These are phyloP conservation scores for Chalcosyrphus nemorum DNA, from an alignment of 2,888 invertebrate species.

Conservation along the genomic window DNA sequence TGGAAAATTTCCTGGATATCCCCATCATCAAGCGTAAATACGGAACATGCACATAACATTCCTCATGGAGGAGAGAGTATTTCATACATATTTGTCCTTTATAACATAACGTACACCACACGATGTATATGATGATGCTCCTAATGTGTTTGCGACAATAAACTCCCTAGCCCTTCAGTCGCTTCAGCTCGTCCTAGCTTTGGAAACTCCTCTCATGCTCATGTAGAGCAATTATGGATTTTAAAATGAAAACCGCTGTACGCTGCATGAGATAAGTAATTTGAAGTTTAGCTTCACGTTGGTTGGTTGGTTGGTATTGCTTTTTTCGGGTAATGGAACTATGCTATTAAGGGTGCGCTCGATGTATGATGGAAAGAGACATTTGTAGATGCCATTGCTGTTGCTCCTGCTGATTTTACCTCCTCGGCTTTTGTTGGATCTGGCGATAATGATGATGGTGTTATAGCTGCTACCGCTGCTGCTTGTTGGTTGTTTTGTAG, in stretches of 20 bases:
- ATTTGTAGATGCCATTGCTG: slow-evolving; percentile 22
- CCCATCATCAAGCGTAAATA: not conserved
- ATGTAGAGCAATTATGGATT: slow-evolving; percentile 50
- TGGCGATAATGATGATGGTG: slow-evolving; percentile 19
- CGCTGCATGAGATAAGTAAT: slow-evolving; percentile 61
- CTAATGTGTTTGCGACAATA: not conserved
- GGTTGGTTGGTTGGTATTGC: too few species aligned
- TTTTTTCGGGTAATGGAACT: slow-evolving; percentile 40
- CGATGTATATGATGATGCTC: not conserved
- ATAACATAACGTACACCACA: not conserved
- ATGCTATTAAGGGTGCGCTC: slow-evolving; percentile 48
- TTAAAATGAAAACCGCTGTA: slow-evolving; percentile 45
- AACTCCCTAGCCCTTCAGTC: not conserved
- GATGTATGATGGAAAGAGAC: slow-evolving; percentile 18
- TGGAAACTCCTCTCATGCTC: not conserved
- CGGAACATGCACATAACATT: not conserved
- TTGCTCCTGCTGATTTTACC: not conserved
- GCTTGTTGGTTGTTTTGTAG: slow-evolving; percentile 28
- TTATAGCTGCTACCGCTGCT: slow-evolving; percentile 3
- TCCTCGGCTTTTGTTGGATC: not conserved
- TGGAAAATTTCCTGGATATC: slow-evolving; percentile 3
- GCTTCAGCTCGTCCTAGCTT: not conserved
- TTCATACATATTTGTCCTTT: slow-evolving; percentile 1
- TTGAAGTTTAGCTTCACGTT: slow-evolving; percentile 33
- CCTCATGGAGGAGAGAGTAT: slow-evolving; percentile 20